These are phyloP conservation scores for Pissodes strobi DNA, from an alignment of 1,140 invertebrate species.

Conservation along the genomic window DNA sequence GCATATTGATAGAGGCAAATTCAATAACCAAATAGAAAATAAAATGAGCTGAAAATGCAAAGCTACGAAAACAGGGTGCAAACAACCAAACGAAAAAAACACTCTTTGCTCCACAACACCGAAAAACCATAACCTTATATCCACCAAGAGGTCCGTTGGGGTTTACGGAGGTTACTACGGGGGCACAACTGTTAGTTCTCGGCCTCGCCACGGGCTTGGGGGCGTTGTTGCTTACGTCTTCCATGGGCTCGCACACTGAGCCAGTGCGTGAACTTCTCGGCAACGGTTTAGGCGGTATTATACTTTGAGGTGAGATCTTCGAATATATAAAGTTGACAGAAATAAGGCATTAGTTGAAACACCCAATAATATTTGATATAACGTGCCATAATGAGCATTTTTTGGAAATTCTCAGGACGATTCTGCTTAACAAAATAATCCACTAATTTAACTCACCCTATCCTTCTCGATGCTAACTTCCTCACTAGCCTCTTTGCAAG, in stretches of 20 bases:
- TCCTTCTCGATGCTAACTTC: constrained; percentile 16
- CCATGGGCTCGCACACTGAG: constrained; percentile 62
- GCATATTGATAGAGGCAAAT: no score
- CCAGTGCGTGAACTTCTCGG: constrained; percentile 69
- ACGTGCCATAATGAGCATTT: no score
- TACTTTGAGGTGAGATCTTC: constrained; percentile 7
- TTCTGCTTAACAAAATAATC: no score
- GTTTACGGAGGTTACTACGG: constrained; percentile 62
- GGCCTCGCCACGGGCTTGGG: constrained; percentile 76
- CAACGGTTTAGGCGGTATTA: constrained; percentile 72
- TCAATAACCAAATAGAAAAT: no score
- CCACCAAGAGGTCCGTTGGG: constrained; percentile 61
- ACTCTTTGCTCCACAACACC: constrained; percentile 6
- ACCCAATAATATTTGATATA: no score
- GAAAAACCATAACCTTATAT: constrained; percentile 67
- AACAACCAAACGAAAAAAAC: constrained; percentile 34
- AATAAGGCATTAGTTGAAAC: no score
- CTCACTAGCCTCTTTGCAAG: constrained; percentile 5
- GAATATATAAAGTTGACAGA: neutral
- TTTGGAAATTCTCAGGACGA: no score
- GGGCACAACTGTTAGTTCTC: constrained; percentile 65
- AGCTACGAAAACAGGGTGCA: constrained; percentile 11
- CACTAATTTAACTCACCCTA: constrained; percentile 23
- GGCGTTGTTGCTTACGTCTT: constrained; percentile 50
- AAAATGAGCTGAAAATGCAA: no score